Evolutionary conservation across 2,113 vertebrate species (phyloP).

Genomic region (Xiphophorus hellerii): DNA sequence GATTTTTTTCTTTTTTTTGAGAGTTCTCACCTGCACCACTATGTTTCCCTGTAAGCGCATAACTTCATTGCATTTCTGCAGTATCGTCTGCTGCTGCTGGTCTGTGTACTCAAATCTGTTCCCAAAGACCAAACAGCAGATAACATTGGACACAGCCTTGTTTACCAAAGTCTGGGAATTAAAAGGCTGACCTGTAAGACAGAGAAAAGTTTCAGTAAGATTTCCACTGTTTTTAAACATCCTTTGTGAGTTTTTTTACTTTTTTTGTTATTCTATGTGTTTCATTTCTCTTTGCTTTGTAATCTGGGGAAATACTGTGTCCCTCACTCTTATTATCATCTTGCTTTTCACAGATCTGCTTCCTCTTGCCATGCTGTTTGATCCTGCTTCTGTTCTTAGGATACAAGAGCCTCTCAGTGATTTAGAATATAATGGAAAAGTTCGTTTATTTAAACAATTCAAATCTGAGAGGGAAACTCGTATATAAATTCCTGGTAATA

Average conservation of each 20-base stretch:
- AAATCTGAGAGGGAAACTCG: no score
- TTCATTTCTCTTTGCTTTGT: not conserved
- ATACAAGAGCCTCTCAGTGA: no score
- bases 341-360: not conserved
- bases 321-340: not conserved
- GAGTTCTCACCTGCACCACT: conserved; percentile 36
- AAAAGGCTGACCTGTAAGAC: conserved; percentile 80
- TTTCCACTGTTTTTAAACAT: not conserved
- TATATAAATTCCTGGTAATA: no score
- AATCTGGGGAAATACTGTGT: no score
- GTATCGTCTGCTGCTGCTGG: conserved; percentile 24
- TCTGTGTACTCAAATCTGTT: conserved; percentile 58
- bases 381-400: no score
- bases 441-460: no score
- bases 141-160: conserved; percentile 75
- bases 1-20: not conserved
- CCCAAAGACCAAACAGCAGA: conserved; percentile 65
- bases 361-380: no score
- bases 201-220: not conserved
- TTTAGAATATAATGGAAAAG: no score
- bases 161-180: conserved; percentile 80
- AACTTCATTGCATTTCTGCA: conserved; percentile 3
- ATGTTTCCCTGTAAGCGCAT: not conserved
- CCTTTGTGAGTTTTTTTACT: not conserved
- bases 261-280: not conserved